Percentiles rank a stretch among this genome's conserved stretches.
Evolutionary conservation across 2,888 invertebrate species (phyloP).

Genomic region (Tenthredo notha): DNA sequence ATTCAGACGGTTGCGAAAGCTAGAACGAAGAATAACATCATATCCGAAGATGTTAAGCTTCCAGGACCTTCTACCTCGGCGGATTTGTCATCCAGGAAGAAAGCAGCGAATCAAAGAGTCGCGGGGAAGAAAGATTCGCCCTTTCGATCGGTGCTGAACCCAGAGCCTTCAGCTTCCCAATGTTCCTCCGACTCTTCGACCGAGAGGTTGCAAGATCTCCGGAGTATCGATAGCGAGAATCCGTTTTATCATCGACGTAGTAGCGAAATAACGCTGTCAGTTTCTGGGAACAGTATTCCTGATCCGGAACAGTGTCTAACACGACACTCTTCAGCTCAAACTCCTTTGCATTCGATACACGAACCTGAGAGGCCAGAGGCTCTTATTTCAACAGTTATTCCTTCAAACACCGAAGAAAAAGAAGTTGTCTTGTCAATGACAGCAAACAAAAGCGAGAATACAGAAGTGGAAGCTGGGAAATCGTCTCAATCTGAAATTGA

Average conservation of each 20-base stretch:
- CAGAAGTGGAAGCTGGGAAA: not conserved
- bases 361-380: not conserved
- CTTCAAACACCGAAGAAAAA: constrained; percentile 1
- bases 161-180: not conserved
- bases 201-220: not conserved
- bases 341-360: not conserved
- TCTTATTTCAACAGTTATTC: not conserved
- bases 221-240: not conserved
- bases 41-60: not conserved
- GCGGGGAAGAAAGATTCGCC: not conserved
- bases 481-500: not conserved
- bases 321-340: not conserved
- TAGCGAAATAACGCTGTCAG: not conserved
- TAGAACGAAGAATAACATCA: not conserved
- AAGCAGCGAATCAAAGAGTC: not conserved
- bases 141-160: not conserved
- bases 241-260: not conserved
- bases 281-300: constrained; percentile 8
- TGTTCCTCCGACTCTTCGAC: constrained; percentile 28
- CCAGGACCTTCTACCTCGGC: not conserved
- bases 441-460: not conserved
- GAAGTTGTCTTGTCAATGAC: not conserved
- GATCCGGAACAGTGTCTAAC: constrained; percentile 24
- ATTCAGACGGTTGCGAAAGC: not conserved
- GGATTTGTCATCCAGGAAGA: not conserved